phyloP scores from a whole-genome alignment of 2,888 invertebrate genomes.

The Spialia ferax region DNA sequence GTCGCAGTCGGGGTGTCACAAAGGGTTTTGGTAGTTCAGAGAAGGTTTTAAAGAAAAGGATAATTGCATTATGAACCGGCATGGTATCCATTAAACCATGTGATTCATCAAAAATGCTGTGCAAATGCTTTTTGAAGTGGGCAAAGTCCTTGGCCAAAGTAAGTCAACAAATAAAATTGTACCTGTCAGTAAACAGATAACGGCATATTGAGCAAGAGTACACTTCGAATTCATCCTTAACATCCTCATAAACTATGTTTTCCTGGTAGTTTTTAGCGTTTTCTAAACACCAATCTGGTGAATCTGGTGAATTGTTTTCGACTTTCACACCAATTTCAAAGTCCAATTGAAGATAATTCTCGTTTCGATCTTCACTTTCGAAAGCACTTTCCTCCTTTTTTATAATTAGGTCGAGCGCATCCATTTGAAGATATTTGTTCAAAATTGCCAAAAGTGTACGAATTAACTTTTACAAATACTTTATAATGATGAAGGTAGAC shows the following conservation, averaged over 20 bases:
- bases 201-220: conserved; percentile 44
- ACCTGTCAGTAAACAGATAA: conserved; percentile 46
- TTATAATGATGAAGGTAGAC: no score
- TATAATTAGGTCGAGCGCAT: conserved; percentile 17
- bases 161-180: not conserved
- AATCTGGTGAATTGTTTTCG: conserved; percentile 37
- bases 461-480: no score
- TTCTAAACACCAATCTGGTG: conserved; percentile 40
- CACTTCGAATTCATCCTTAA: conserved; percentile 26
- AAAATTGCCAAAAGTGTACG: not conserved
- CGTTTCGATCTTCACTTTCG: conserved; percentile 40
- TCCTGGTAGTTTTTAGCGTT: conserved; percentile 9
- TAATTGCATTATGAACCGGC: no score
- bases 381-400: conserved; percentile 34
- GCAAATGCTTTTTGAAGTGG: no score
- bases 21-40: no score
- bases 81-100: no score
- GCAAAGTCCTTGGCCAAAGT: no score
- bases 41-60: no score
- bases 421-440: conserved; percentile 6
- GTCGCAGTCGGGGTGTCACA: no score
- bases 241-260: conserved; percentile 25
- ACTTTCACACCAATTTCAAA: conserved; percentile 46
- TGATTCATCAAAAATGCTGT: no score
- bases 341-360: conserved; percentile 38